A percentile compares a stretch with the other conserved stretches of the same genome.
These are phyloP conservation scores for Schizopygopsis pylzovi DNA, from an alignment of 2,797 vertebrate genomes.

Conservation along the genomic window DNA sequence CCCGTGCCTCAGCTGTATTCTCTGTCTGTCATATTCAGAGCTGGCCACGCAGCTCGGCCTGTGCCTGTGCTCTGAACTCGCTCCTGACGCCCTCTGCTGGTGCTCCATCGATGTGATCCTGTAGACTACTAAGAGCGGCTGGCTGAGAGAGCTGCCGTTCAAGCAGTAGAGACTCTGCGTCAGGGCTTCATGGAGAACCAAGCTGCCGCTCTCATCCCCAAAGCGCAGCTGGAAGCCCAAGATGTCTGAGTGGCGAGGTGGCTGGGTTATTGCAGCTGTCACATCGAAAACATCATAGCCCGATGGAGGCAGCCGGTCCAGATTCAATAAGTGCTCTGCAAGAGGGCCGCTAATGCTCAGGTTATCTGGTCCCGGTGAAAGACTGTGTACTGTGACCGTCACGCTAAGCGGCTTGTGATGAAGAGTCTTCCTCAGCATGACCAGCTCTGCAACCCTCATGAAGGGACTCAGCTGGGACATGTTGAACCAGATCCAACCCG, in stretches of 20 bases:
- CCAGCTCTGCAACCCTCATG: conserved; percentile 73
- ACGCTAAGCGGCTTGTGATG: conserved; percentile 71
- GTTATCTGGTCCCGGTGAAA: conserved; percentile 51
- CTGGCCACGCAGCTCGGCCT: conserved; percentile 19
- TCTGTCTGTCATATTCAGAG: conserved; percentile 24
- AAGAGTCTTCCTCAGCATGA: conserved; percentile 73
- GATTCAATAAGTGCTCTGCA: conserved; percentile 68
- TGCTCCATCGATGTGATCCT: conserved; percentile 43
- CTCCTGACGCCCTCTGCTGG: conserved; percentile 16
- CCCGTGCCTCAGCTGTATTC: conserved; percentile 18
- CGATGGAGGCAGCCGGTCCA: conserved; percentile 69
- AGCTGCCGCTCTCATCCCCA: conserved; percentile 76
- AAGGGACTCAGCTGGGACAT: conserved; percentile 68
- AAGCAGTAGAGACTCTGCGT: conserved; percentile 76
- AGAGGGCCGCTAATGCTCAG: conserved; percentile 62
- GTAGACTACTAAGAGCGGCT: conserved; percentile 72
- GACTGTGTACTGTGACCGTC: conserved; percentile 71
- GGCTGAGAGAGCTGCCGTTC: conserved; percentile 65
- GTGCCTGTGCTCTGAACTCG: conserved; percentile 8
- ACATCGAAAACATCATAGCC: conserved; percentile 79
- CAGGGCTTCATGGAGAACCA: conserved; percentile 74
- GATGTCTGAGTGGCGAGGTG: conserved; percentile 45
- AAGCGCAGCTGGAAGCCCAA: conserved; percentile 76
- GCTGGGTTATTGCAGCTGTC: conserved; percentile 63
- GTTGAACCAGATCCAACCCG: conserved; percentile 78